Conservation (phyloP, 2,888 invertebrate species). For the Macrophya alboannulata region DNA sequence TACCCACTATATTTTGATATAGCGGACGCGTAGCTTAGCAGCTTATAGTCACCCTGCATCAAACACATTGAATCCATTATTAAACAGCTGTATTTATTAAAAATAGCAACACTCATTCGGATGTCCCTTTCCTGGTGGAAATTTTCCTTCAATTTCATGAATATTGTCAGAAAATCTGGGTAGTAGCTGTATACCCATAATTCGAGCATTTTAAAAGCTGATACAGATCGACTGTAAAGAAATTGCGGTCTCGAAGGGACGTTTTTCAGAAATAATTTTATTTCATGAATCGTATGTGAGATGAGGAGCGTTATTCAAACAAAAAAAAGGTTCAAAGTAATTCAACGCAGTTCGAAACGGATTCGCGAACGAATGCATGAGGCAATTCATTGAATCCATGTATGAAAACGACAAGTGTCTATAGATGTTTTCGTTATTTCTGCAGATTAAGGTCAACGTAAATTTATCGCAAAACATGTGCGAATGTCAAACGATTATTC, state of each 20-base stretch:
- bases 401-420: background rate
- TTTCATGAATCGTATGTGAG: background rate
- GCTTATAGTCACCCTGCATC: conserved; percentile 8
- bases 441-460: background rate
- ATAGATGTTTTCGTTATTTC: background rate
- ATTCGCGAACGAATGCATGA: background rate
- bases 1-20: conserved; percentile 15
- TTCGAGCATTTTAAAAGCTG: background rate
- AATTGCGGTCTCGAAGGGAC: background rate
- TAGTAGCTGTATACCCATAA: background rate
- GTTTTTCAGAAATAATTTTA: background rate
- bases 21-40: background rate
- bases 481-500: background rate
- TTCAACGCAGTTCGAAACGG: background rate
- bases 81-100: background rate
- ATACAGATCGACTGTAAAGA: background rate
- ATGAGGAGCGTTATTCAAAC: background rate
- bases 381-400: background rate
- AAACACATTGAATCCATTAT: conserved; percentile 30
- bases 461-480: background rate
- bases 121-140: too few relatives aligned
- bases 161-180: background rate
- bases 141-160: background rate
- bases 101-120: background rate
- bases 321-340: background rate